Percentiles rank a stretch among this genome's conserved stretches.
These are phyloP conservation scores for Temnothorax curvispinosus DNA, from an alignment of 1,140 invertebrate genomes.

Conservation along the genomic window DNA sequence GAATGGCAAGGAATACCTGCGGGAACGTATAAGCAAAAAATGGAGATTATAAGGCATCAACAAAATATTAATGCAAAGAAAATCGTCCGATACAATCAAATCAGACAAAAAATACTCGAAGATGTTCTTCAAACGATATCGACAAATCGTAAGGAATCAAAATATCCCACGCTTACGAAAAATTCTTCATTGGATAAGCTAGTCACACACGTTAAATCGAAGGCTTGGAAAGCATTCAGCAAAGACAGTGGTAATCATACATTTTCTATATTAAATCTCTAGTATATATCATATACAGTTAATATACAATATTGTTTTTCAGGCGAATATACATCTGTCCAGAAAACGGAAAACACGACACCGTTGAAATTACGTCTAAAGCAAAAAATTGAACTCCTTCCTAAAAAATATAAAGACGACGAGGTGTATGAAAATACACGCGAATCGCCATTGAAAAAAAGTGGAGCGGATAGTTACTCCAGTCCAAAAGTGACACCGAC, in stretches of 20 bases:
- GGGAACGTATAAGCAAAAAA: constrained; percentile 85
- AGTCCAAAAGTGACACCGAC: neutral
- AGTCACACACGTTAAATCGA: constrained; percentile 86
- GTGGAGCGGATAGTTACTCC: neutral
- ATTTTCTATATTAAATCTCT: neutral
- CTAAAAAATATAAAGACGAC: constrained; percentile 32
- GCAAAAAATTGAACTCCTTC: constrained; percentile 23
- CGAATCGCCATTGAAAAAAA: constrained; percentile 2
- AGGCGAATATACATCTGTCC: constrained; percentile 21
- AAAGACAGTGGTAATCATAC: constrained; percentile 76
- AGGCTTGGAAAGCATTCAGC: constrained; percentile 85
- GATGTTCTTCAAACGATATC: constrained; percentile 83
- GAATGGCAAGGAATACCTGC: constrained; percentile 85
- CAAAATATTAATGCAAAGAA: constrained; percentile 86
- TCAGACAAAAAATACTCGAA: constrained; percentile 85
- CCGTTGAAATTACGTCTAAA: constrained; percentile 48
- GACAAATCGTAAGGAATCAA: constrained; percentile 66
- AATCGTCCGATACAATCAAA: constrained; percentile 84
- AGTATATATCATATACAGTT: neutral
- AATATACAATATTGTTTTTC: constrained; percentile 13
- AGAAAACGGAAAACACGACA: constrained; percentile 6
- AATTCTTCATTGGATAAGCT: constrained; percentile 81
- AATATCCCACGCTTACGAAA: constrained; percentile 72
- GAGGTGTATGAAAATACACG: neutral
- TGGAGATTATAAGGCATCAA: constrained; percentile 85